phyloP scores from a whole-genome alignment of 2,113 vertebrate species.

The Tragelaphus scriptus region DNA sequence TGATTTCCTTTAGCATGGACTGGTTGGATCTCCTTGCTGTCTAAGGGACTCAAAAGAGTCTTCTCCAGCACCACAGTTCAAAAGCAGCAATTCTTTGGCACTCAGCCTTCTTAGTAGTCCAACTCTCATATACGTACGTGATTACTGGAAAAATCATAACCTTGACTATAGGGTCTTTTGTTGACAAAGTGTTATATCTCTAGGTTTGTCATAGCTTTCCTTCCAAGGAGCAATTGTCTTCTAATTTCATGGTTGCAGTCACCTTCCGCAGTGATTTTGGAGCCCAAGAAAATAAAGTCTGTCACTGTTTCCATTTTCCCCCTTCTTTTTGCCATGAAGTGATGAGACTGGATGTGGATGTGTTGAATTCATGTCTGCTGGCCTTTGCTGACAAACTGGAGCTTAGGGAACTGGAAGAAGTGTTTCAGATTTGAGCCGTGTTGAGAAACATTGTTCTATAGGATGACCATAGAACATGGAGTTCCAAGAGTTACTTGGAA shows the following conservation, averaged over 20 bases:
- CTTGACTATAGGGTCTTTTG: not conserved
- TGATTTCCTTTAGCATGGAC: not conserved
- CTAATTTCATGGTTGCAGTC: not conserved
- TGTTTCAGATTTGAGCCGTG: not conserved
- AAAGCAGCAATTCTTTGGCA: not conserved
- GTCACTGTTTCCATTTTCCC: not conserved
- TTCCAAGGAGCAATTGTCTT: not conserved
- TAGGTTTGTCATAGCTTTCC: not conserved
- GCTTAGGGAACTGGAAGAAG: not conserved
- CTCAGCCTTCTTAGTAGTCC: not conserved
- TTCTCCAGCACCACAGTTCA: not conserved
- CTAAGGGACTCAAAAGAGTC: not conserved
- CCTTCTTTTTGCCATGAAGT: not conserved
- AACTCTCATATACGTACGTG: not conserved
- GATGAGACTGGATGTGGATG: not conserved
- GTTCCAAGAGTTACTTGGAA: not conserved
- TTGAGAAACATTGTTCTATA: not conserved
- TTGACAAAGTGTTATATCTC: not conserved
- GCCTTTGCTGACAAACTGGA: not conserved
- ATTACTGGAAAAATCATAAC: not conserved
- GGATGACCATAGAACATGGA: not conserved
- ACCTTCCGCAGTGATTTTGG: not conserved
- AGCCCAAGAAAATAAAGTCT: not conserved
- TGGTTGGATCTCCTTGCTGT: not conserved
- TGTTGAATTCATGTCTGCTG: not conserved